These are phyloP conservation scores for Tinea pellionella DNA, from an alignment of 2,888 invertebrate species.

Conservation along the genomic window DNA sequence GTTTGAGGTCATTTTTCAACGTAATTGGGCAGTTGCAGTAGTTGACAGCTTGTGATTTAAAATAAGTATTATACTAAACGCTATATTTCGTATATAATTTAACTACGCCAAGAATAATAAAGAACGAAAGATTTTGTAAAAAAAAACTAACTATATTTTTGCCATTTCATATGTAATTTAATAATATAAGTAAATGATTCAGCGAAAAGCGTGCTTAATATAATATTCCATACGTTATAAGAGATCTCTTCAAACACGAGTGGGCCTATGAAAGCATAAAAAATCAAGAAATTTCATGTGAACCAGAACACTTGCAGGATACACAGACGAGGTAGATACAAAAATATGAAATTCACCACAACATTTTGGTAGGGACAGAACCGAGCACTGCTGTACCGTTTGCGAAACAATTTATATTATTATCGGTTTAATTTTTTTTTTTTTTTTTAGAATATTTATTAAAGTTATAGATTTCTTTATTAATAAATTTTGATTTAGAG, in stretches of 20 bases:
- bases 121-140: neutral
- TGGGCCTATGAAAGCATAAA: conserved; percentile 66
- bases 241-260: conserved; percentile 48
- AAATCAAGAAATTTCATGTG: conserved; percentile 67
- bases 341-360: conserved; percentile 71
- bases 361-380: conserved; percentile 61
- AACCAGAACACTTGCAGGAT: conserved; percentile 68
- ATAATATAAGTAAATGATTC: conserved; percentile 36
- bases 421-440: too few relatives aligned
- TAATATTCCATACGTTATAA: conserved; percentile 50
- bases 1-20: conserved; percentile 56
- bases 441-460: too few relatives aligned
- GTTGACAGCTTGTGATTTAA: conserved; percentile 17
- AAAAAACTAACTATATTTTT: neutral
- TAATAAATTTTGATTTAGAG: too few relatives aligned
- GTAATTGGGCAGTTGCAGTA: conserved; percentile 13
- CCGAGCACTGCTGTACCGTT: conserved; percentile 31
- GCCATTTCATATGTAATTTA: conserved; percentile 1
- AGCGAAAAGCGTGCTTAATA: conserved; percentile 47
- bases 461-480: too few relatives aligned
- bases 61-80: conserved; percentile 33
- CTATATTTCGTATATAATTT: neutral
- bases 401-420: conserved; percentile 23
- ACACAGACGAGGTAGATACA: conserved; percentile 68
- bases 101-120: neutral